Evolutionary conservation across 2,888 invertebrate species (phyloP), one percentile per base, ranked within the genome.

Genomic region (Diogma glabrata): DNA sequence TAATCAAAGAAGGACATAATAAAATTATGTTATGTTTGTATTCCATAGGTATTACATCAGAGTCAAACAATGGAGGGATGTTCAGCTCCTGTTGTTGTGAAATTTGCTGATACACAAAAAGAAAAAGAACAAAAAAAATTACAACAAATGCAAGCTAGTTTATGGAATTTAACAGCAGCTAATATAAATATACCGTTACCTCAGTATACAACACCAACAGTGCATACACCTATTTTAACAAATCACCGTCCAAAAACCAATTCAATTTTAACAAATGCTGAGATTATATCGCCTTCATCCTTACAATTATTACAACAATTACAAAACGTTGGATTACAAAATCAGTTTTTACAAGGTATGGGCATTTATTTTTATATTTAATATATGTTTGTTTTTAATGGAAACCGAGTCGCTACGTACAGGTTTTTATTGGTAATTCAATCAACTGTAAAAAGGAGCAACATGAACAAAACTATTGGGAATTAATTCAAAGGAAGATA

Each of bases 21-120:
- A n/a, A n/a, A n/a, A n/a, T n/a, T n/a, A n/a, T n/a, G n/a, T n/a
- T n/a, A n/a, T n/a, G n/a, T n/a, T n/a, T n/a, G n/a, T n/a, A n/a
- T n/a, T n/a, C n/a, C n/a, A n/a, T 38, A 79, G 79, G 75, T 83
- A 56, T 72, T 97, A 75, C 96, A 97, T 76, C 97, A 99, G 73
- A 95, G 94, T 67, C 91, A 92, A 74, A 99, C 95, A 62, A 96
- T 97, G 96, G 97, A 99, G 76, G 97, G 97, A 48, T 99, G 97
- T 72, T 92, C 93, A 58, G 94, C 95, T 60, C 96, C 99, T 38
- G 73, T 99, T 62, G 97, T 99, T 53, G 97, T 97, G 38, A 99
- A 99, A 73, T 97, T 99, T 70, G 99, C 99, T 50, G 99, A 99
- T 70, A 96, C 97, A 55, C 96, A 96, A 69, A 95, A 96, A 69